Evolutionary conservation across 2,888 invertebrate species (phyloP).

Genomic region (Drosophila nr. perissopoda): DNA sequence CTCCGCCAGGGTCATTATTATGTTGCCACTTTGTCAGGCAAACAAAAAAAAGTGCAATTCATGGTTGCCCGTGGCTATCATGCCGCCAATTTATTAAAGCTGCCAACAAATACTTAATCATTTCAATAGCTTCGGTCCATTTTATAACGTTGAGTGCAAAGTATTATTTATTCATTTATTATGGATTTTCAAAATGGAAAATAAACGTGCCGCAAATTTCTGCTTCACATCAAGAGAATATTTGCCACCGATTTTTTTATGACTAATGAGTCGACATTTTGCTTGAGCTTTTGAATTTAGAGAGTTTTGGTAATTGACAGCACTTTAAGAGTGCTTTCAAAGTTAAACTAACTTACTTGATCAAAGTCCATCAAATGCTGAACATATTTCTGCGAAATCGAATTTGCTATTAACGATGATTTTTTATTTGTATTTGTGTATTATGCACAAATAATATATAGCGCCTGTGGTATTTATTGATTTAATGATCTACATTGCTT

Average conservation of each 20-base stretch:
- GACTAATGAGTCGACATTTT: constrained; percentile 31
- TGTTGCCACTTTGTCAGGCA: constrained; percentile 16
- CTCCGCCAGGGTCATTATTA: constrained; percentile 59
- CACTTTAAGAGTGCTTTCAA: constrained; percentile 10
- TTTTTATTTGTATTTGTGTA: no score
- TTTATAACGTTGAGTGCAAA: constrained; percentile 24
- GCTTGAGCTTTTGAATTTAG: background rate
- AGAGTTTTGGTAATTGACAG: constrained; percentile 34
- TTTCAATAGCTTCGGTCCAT: constrained; percentile 35
- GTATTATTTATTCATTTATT: constrained; percentile 13
- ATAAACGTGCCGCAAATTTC: constrained; percentile 19
- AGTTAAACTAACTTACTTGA: background rate
- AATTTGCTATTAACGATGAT: background rate
- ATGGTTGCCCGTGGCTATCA: constrained; percentile 29
- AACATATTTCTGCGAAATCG: background rate
- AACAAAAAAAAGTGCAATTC: constrained; percentile 45
- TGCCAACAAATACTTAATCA: constrained; percentile 67
- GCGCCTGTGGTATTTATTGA: background rate
- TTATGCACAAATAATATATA: background rate
- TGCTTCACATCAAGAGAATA: constrained; percentile 31
- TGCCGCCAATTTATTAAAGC: constrained; percentile 64
- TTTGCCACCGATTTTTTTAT: constrained; percentile 30
- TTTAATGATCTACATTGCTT: background rate
- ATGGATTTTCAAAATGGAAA: background rate
- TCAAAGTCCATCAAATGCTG: background rate